Evolutionary conservation across 2,113 vertebrate genomes (phyloP), one percentile per base, ranked within the genome.

Genomic region (Brachypteracias leptosomus): DNA sequence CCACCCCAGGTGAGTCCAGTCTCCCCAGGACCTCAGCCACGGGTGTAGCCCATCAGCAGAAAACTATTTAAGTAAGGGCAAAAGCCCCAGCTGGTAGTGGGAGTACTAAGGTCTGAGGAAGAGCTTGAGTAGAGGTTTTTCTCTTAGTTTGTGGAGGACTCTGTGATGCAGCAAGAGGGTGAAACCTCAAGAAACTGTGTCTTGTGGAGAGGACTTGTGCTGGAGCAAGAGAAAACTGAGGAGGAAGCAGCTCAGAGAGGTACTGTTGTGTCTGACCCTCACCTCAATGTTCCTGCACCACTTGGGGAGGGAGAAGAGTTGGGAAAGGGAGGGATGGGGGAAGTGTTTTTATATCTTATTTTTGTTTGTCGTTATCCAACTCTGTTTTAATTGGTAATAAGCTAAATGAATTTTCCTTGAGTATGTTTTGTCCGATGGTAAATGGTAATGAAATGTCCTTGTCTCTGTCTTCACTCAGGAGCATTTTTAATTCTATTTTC

Each of bases 141-240:
- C 26, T 52, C 7, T 5, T 28, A 28, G 12, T 21, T 16, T 35
- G 4, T 7, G 35, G 51, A 61, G 57, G 20, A 8, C 6, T 44
- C 16, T 9, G 1, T 3, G 15, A 42, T 42, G 42, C 42, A 42
- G 42, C 42, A 22, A 29, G 82, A 47, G 2, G 21, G 5, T 47
- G 4, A 3, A 14, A 6, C 15, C 36, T 31, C 21, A 9, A 7
- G 11, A 13, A 47, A 1, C 22, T 26, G 11, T 6, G 11, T 2
- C 4, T 11, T 3, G 1, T 0, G 5, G 21, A 33, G 31, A 76
- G 18, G 33, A 42, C 2, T 5, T 0, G 2, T 0, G 0, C 31
- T 47, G 10, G 15, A 70, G 11, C 8, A n/a, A n/a, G 2, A 10
- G 49, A 35, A 12, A 33, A 7, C 11, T n/a, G 44, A 70, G 8